phyloP scores from a whole-genome alignment of 2,888 invertebrate genomes.

The Amiota mariae region DNA sequence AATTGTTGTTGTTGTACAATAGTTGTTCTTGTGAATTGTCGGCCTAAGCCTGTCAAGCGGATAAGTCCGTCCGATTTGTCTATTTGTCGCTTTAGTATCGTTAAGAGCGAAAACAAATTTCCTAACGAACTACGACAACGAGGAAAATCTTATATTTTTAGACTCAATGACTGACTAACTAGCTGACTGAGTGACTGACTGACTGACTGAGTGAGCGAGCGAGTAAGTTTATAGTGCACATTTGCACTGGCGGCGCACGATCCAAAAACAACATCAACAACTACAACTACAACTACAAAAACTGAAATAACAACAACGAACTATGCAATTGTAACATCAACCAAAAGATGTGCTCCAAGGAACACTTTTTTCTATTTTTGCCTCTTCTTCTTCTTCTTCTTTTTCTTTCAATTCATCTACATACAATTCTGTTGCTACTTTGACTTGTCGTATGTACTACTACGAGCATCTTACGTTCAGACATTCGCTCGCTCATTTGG shows the following conservation, averaged over 20 bases:
- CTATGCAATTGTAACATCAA: conserved; percentile 62
- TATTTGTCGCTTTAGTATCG: conserved; percentile 47
- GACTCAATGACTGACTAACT: conserved; percentile 23
- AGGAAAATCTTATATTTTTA: neutral
- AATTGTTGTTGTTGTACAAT: conserved; percentile 30
- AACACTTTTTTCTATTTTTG: conserved; percentile 23
- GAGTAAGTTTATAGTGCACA: conserved; percentile 44
- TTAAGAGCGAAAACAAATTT: conserved; percentile 58
- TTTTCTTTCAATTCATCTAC: neutral
- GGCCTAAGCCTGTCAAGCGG: conserved; percentile 14
- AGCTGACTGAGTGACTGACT: conserved; percentile 32
- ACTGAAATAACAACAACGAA: conserved; percentile 47
- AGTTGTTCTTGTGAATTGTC: conserved; percentile 32
- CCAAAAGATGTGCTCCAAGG: conserved; percentile 57
- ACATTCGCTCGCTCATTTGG: conserved; percentile 7
- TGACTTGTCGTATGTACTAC: conserved; percentile 58
- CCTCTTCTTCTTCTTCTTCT: conserved; percentile 1
- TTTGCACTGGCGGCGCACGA: conserved; percentile 58
- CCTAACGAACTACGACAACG: conserved; percentile 56
- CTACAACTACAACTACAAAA: conserved; percentile 38
- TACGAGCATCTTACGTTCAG: neutral
- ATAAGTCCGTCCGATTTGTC: conserved; percentile 31
- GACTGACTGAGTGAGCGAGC: conserved; percentile 22
- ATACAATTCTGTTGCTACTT: conserved; percentile 51
- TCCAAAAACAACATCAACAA: conserved; percentile 44